Conservation (phyloP, 2,888 invertebrate genomes). For the Dendrolimus pini region DNA sequence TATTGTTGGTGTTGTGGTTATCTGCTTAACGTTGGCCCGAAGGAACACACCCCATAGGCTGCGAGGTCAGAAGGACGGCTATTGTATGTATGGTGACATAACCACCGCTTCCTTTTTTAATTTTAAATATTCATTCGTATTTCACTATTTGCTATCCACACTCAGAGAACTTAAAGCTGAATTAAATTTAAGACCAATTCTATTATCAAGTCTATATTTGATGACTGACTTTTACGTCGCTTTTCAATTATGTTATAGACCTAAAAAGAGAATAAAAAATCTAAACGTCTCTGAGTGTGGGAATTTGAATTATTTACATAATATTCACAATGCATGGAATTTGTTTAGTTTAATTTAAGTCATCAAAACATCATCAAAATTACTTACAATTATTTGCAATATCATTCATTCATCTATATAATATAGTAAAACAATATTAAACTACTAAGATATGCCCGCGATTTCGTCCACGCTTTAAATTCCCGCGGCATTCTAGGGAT, state of each 20-base stretch:
- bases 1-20: slow-evolving; percentile 92
- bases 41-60: slow-evolving; percentile 88
- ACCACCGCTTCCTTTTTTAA: not conserved
- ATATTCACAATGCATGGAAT: not conserved
- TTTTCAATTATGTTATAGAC: too few relatives aligned
- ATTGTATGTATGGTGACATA: slow-evolving; percentile 82
- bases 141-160: not conserved
- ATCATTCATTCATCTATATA: slow-evolving; percentile 1
- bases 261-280: too few relatives aligned
- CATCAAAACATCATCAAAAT: slow-evolving; percentile 21
- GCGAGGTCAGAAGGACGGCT: slow-evolving; percentile 86
- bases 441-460: too few relatives aligned
- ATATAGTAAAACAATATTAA: not conserved
- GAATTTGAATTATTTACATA: too few relatives aligned
- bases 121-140: slow-evolving; percentile 6
- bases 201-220: too few relatives aligned
- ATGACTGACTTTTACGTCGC: too few relatives aligned
- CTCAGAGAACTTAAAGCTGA: too few relatives aligned
- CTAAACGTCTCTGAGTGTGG: too few relatives aligned
- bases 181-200: too few relatives aligned
- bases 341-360: not conserved
- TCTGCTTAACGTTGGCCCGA: slow-evolving; percentile 91
- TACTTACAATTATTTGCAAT: slow-evolving; percentile 30
- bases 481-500: too few relatives aligned
- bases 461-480: too few relatives aligned